These are phyloP conservation scores for Trichosurus vulpecula DNA, from an alignment of 2,797 vertebrate genomes.

Conservation along the genomic window DNA sequence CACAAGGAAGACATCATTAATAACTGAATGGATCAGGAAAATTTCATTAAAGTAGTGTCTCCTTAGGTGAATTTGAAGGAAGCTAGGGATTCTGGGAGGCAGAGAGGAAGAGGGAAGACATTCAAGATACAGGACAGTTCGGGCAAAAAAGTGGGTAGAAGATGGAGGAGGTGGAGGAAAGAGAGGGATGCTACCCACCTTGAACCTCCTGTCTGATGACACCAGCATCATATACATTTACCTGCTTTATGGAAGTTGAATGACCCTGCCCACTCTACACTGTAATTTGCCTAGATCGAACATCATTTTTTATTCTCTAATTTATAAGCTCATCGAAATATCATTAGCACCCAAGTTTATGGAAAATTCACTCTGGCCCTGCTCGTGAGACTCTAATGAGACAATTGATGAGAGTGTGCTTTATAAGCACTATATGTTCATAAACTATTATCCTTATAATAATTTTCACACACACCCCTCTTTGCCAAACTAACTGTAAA, in stretches of 20 bases:
- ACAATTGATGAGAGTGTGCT: background rate
- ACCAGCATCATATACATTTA: background rate
- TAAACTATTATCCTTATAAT: background rate
- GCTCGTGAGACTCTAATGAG: background rate
- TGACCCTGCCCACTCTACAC: background rate
- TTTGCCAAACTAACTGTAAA: background rate
- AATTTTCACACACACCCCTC: background rate
- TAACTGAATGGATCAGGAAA: background rate
- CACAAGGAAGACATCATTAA: background rate
- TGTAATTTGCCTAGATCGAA: background rate
- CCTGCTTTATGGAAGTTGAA: background rate
- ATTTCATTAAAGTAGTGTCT: background rate
- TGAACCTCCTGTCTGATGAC: background rate
- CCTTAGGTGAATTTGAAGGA: background rate
- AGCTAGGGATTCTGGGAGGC: background rate
- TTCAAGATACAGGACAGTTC: background rate
- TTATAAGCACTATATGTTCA: background rate
- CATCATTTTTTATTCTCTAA: background rate
- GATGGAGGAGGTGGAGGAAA: background rate
- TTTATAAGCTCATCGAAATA: background rate
- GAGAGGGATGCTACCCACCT: background rate
- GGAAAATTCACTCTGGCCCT: background rate
- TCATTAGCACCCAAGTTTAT: background rate
- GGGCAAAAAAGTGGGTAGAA: background rate
- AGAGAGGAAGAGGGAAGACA: background rate